Base-by-base conservation (phyloP, 2,113 vertebrate genomes). In the Lepus americanus region DNA sequence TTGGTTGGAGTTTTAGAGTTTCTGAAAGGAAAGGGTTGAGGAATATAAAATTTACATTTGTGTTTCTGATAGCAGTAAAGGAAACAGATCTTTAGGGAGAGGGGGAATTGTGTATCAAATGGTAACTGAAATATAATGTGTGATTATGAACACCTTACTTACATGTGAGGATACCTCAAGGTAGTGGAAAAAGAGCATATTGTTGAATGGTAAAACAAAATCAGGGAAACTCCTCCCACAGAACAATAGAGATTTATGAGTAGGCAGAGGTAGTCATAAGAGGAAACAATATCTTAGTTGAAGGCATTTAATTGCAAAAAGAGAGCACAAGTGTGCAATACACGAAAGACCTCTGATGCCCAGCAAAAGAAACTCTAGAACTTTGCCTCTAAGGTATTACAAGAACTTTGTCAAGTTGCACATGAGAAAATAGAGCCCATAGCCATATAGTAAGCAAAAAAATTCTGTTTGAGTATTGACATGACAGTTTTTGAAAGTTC, bases 401-500 rank as follows among this genome's bases (percentile, higher is more conserved):
- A 98, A 98, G 98, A 98, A 98, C 98, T 99, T 99, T 99, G 99
- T 99, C 98, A 98, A 99, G 98, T 98, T 98, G 98, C 98, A 98
- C 98, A 98, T 92, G 98, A 98, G 98, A 98, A 99, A 98, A 98
- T 98, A 98, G 98, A 98, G 98, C 98, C 98, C 98, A 98, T 97
- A 98, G 98, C 98, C 98, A 98, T 98, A 98, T 95, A 98, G 98
- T 98, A 98, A 98, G 98, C 98, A 98, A 98, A 98, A 99, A 99
- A 99, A 99, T 98, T 98, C 98, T 98, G 98, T 98, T 98, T 98
- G 98, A 99, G 98, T 99, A 99, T 99, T 99, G 99, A 99, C 99
- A 99, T 99, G 98, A 98, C 98, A 99, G 98, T 99, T 99, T 99
- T 99, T 98, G 98, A 99, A 99, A 99, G 99, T 99, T 99, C 98